Percentiles rank a stretch among this genome's conserved stretches.
Evolutionary conservation across 1,140 invertebrate species (phyloP).

Genomic region (Caenorhabditis tropicalis): DNA sequence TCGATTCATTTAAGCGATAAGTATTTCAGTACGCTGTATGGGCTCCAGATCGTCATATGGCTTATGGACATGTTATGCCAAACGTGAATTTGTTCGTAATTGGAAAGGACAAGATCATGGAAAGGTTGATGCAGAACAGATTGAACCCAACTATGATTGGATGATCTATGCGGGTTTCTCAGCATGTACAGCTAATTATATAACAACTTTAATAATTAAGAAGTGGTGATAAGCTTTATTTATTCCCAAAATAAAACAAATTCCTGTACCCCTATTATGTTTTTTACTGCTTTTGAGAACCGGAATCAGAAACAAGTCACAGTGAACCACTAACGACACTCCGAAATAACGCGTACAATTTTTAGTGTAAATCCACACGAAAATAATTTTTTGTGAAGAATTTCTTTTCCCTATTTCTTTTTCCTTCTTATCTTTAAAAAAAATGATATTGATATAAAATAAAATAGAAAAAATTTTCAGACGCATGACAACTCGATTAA

Average conservation of each 20-base stretch:
- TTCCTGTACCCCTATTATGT: no score
- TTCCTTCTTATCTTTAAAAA: background rate
- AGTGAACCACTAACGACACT: background rate
- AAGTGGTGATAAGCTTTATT: conserved; percentile 11
- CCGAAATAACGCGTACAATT: background rate
- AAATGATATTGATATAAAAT: no score
- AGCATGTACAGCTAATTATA: background rate
- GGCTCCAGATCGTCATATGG: conserved; percentile 53
- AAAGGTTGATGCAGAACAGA: conserved; percentile 51
- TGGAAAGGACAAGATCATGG: conserved; percentile 58
- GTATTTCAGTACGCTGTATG: conserved; percentile 7
- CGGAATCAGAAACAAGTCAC: background rate
- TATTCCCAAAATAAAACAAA: background rate
- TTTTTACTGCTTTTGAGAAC: background rate
- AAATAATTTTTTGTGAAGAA: background rate
- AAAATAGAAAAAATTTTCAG: background rate
- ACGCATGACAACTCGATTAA: conserved; percentile 53
- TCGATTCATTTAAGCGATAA: background rate
- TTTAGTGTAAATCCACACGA: background rate
- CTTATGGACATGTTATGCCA: conserved; percentile 60
- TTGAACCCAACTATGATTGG: conserved; percentile 58
- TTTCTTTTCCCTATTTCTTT: background rate
- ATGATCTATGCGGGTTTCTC: conserved; percentile 11
- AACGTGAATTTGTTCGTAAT: conserved; percentile 57
- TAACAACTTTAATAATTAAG: background rate